A percentile compares a stretch with the other conserved stretches of the same genome.
Conservation (phyloP, 92 coral and sea anemone genomes). For the Blastomussa wellsi region DNA sequence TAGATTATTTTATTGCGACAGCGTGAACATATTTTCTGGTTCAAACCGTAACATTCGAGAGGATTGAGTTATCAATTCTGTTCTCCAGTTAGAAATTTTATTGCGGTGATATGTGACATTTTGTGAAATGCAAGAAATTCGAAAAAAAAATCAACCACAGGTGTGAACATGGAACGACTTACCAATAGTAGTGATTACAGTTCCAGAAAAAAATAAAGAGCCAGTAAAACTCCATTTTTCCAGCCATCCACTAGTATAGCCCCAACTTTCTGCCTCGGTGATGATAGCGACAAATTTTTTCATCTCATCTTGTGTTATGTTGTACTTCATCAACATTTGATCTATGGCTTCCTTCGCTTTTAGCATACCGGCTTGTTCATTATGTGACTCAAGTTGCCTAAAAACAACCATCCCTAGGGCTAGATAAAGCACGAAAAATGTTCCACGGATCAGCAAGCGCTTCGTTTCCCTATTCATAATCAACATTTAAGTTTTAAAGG, state of each 20-base stretch:
- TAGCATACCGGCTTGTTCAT: constrained; percentile 59
- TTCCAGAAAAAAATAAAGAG: constrained; percentile 91
- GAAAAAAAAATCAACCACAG: background rate
- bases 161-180: constrained; percentile 19
- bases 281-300: constrained; percentile 56
- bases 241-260: constrained; percentile 69
- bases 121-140: background rate
- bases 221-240: constrained; percentile 96
- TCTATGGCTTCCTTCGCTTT: constrained; percentile 58
- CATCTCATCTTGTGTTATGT: constrained; percentile 72
- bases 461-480: constrained; percentile 67
- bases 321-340: constrained; percentile 52
- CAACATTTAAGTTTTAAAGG: background rate
- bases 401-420: constrained; percentile 80
- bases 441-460: constrained; percentile 63
- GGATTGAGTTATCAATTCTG: background rate
- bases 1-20: background rate
- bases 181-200: constrained; percentile 97
- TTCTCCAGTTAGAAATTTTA: background rate
- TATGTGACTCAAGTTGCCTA: constrained; percentile 66
- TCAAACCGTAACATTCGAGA: background rate
- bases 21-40: background rate
- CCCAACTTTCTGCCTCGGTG: constrained; percentile 68
- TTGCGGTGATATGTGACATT: background rate
- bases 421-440: constrained; percentile 63